Conservation (phyloP, 1,140 invertebrate species). For the Drosophila sp. region DNA sequence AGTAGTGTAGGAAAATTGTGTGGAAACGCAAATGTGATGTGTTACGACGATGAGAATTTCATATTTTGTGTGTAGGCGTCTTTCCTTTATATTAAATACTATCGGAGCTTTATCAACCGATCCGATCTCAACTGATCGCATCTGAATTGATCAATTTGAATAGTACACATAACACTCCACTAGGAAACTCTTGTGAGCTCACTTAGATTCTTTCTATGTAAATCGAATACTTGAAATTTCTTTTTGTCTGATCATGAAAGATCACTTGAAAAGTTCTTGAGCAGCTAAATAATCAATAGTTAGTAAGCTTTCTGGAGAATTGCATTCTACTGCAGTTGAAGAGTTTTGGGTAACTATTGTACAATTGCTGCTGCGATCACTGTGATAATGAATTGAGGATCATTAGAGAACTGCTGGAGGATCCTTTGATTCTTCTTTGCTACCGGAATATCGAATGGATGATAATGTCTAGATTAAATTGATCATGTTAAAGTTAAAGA, state of each 20-base stretch:
- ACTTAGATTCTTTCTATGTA: background rate
- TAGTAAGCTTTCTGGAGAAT: background rate
- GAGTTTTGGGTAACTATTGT: background rate
- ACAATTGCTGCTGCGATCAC: background rate
- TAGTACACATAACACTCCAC: background rate
- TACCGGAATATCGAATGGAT: too few relatives aligned
- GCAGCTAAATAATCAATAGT: constrained; percentile 11
- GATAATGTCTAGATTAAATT: too few relatives aligned
- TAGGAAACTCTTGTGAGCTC: too few relatives aligned
- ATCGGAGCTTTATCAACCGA: constrained; percentile 33
- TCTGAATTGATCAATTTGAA: constrained; percentile 11
- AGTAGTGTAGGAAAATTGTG: constrained; percentile 37
- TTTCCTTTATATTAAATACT: background rate
- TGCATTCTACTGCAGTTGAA: background rate
- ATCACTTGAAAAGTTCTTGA: constrained; percentile 29
- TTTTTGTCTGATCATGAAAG: constrained; percentile 3
- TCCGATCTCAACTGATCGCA: constrained; percentile 22
- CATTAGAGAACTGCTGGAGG: background rate
- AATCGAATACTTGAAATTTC: constrained; percentile 46
- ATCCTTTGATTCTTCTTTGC: background rate
- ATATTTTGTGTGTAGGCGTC: constrained; percentile 23
- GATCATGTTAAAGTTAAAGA: too few relatives aligned
- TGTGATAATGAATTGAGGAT: background rate
- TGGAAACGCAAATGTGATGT: constrained; percentile 46
- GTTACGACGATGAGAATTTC: constrained; percentile 17